Evolutionary conservation across 2,888 invertebrate genomes (phyloP).

Genomic region (Calliopum simillimum): DNA sequence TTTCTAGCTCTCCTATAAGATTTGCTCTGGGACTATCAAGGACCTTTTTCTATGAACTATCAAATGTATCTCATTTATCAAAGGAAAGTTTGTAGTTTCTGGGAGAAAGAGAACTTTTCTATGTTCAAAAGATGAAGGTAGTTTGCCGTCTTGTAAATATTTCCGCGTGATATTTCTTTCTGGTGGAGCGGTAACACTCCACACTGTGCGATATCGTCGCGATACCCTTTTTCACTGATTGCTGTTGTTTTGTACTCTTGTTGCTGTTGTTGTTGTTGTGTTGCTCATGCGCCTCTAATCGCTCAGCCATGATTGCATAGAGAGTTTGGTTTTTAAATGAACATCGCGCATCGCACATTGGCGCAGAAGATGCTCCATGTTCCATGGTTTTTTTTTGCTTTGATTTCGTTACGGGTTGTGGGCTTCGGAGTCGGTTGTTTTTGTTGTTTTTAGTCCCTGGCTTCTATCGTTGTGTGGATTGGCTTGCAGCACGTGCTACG

Average conservation of each 20-base stretch:
- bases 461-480: conserved; percentile 13
- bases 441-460: background rate
- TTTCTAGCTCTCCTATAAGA: no score
- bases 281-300: conserved; percentile 17
- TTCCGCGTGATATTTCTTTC: no score
- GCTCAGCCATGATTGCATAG: conserved; percentile 17
- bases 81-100: no score
- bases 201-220: background rate
- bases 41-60: no score
- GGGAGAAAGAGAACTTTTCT: no score
- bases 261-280: conserved; percentile 1
- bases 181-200: background rate
- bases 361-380: conserved; percentile 53
- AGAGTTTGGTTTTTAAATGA: background rate
- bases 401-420: conserved; percentile 49
- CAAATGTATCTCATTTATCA: no score
- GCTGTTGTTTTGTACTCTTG: no score
- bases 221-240: conserved; percentile 24
- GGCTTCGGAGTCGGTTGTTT: background rate
- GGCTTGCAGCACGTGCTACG: conserved; percentile 34
- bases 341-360: conserved; percentile 1
- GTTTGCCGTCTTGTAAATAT: no score
- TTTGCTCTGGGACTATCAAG: no score
- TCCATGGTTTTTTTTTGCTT: conserved; percentile 59
- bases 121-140: no score